Evolutionary conservation across 2,797 vertebrate genomes (phyloP), one percentile per base, ranked within the genome.

Genomic region (Novumbra hubbsi): DNA sequence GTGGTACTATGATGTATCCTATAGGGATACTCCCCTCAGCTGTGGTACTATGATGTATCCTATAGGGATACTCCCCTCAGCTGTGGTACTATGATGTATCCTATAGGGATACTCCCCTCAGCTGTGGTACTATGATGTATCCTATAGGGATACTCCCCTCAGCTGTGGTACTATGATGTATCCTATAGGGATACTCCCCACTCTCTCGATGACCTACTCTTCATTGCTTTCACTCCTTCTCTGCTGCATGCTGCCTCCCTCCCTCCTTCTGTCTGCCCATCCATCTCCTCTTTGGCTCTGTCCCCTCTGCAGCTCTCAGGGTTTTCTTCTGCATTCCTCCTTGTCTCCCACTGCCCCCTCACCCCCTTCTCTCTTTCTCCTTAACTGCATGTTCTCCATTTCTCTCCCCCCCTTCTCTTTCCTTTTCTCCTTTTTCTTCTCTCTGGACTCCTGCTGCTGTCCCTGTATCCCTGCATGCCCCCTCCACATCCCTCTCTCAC

Each of bases 271-370:
- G 8, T 71, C 82, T 83, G 76, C 80, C 80, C 84, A 86, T 88
- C 86, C 81, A 85, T 90, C 85, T 86, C 84, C 86, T 84, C 78
- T 89, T 88, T 91, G 90, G 86, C 86, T 90, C 86, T 84, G 84
- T 86, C 79, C 79, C 84, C 85, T 90, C 87, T 89, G 87, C 87
- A 90, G 88, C 85, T 89, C 84, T 88, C 75, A 78, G 83, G 76
- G 80, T 86, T 82, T 60, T 60, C 55, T 60, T 86, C 85, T 86
- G 80, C 89, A 90, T 89, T 85, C 84, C 70, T 60, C 55, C 70
- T 34, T 71, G 34, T 45, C 48, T 19, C 75, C 76, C 52, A 38
- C 19, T 32, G 21, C 28, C 30, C 72, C 21, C 16, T 28, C 45
- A 17, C 73, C 76, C 87, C 84, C 80, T 78, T 60, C 77, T 72